A percentile compares a stretch with the other conserved stretches of the same genome.
phyloP scores from a whole-genome alignment of 1,140 invertebrate species.

The Phymastichus coffea region DNA sequence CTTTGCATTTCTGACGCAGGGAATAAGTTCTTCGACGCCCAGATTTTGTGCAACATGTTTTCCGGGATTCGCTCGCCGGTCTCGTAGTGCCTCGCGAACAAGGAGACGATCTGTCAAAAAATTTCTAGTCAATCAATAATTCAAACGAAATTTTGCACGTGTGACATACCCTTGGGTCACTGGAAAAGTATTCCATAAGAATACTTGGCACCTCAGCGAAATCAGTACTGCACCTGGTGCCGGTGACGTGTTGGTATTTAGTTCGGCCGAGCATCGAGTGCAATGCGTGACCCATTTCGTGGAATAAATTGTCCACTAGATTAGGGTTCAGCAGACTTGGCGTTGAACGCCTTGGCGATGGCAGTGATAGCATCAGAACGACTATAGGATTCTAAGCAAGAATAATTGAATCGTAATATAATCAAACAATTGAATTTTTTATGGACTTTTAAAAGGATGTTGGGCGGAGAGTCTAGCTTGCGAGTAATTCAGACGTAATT shows the following conservation, averaged over 20 bases:
- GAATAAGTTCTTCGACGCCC: conserved; percentile 83
- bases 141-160: conserved; percentile 2
- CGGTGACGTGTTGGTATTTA: conserved; percentile 94
- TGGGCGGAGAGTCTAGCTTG: too few species aligned
- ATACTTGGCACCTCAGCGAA: conserved; percentile 98
- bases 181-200: conserved; percentile 97
- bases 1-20: conserved; percentile 87
- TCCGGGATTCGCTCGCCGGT: conserved; percentile 83
- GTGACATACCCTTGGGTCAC: conserved; percentile 74
- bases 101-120: conserved; percentile 69
- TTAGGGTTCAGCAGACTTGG: conserved; percentile 81
- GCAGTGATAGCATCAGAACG: conserved; percentile 89
- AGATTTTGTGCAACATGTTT: conserved; percentile 73
- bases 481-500: too few species aligned
- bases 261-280: conserved; percentile 98
- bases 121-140: not conserved
- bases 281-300: conserved; percentile 99
- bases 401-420: conserved; percentile 31
- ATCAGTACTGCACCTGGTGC: conserved; percentile 95
- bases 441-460: too few species aligned
- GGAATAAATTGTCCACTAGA: conserved; percentile 95
- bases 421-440: too few species aligned
- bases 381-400: conserved; percentile 92
- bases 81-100: conserved; percentile 89
- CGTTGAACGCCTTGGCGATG: conserved; percentile 68